A percentile compares a stretch with the other conserved stretches of the same genome.
phyloP scores from a whole-genome alignment of 2,113 vertebrate genomes.

The Proterorhinus semilunaris region DNA sequence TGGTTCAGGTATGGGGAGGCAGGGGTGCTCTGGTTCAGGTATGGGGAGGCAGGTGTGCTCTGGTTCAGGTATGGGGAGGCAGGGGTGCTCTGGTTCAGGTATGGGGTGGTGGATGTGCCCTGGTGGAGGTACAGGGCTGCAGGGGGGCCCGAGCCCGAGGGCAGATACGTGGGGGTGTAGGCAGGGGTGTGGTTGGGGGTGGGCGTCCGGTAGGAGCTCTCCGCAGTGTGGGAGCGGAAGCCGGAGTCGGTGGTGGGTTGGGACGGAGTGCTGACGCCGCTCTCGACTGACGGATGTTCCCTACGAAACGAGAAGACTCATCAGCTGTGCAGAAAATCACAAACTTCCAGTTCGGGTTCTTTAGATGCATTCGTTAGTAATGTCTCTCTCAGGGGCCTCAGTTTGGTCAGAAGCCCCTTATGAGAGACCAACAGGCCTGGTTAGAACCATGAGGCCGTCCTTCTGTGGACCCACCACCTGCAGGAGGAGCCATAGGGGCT shows the following conservation, averaged over 20 bases:
- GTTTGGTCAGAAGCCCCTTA: no score
- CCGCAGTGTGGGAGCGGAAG: constrained; percentile 78
- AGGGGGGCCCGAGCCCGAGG: constrained; percentile 75
- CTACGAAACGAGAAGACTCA: constrained; percentile 43
- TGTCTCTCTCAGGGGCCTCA: no score
- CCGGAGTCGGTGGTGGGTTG: constrained; percentile 78
- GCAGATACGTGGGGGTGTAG: constrained; percentile 71
- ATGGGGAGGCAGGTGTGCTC: constrained; percentile 37
- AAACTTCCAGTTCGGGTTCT: no score
- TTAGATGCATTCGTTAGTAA: no score
- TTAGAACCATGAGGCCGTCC: no score
- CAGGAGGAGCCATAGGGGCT: no score
- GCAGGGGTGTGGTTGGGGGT: constrained; percentile 63
- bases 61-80: constrained; percentile 62
- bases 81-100: constrained; percentile 31
- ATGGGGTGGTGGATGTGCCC: constrained; percentile 69
- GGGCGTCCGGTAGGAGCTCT: constrained; percentile 63
- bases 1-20: constrained; percentile 50
- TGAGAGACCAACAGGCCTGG: no score
- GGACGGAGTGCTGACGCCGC: constrained; percentile 77
- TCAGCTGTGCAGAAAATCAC: no score
- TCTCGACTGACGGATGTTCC: constrained; percentile 76
- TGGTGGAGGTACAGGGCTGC: constrained; percentile 50
- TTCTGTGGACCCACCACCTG: no score
- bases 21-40: constrained; percentile 79